Conservation (phyloP, 2,113 vertebrate species). For the Oceanodroma tethys region DNA sequence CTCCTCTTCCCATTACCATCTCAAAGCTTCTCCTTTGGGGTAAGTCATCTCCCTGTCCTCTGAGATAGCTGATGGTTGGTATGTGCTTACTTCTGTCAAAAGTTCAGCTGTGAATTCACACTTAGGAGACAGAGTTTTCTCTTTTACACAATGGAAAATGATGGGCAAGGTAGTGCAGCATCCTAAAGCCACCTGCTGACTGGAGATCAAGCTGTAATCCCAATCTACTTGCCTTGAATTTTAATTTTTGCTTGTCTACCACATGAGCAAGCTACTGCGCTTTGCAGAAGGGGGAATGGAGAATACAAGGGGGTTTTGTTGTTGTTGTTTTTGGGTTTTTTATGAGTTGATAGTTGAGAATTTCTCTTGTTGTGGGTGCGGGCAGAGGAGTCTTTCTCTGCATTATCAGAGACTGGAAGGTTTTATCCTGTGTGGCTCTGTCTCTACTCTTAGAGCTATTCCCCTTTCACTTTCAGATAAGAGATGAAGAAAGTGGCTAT, state of each 20-base stretch:
- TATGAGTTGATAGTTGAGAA: not conserved
- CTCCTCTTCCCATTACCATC: not conserved
- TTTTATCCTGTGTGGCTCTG: not conserved
- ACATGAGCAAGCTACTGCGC: rapidly evolving
- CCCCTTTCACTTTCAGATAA: not conserved
- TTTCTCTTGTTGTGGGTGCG: not conserved
- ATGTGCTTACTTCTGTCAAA: not conserved
- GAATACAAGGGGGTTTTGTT: not conserved
- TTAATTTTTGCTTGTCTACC: not conserved
- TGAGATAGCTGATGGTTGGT: not conserved
- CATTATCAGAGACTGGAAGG: not conserved
- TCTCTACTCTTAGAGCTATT: not conserved
- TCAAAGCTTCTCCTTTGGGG: not conserved
- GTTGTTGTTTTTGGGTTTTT: rapidly evolving
- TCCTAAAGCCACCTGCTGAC: not conserved
- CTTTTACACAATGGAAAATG: not conserved
- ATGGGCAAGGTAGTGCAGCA: not conserved
- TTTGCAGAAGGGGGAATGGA: not conserved
- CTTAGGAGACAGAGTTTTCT: not conserved
- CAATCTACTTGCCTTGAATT: not conserved
- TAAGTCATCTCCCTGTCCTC: not conserved
- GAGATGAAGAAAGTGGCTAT: constrained; percentile 74
- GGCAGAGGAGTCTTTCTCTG: not conserved
- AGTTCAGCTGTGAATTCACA: not conserved
- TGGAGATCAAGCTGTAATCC: not conserved